Evolutionary conservation across 2,888 invertebrate genomes (phyloP).

Genomic region (Pedicia rivosa): DNA sequence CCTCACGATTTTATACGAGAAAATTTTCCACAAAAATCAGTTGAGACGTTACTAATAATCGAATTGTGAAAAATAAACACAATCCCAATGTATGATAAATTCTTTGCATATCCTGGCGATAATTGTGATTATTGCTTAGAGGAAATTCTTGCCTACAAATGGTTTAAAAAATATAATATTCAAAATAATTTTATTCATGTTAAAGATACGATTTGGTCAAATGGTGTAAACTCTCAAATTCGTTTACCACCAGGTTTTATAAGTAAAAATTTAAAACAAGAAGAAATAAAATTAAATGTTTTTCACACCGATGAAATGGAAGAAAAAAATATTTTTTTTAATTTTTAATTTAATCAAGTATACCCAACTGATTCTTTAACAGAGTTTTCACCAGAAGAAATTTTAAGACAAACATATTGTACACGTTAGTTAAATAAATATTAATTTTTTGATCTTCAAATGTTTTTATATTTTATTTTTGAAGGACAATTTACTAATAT

Average conservation of each 20-base stretch:
- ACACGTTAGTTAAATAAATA: no score
- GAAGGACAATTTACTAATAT: no score
- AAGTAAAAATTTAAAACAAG: slow-evolving; percentile 14
- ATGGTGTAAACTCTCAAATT: slow-evolving; percentile 12
- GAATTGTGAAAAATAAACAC: slow-evolving; percentile 16
- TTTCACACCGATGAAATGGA: no score
- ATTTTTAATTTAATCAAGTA: no score
- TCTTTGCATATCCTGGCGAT: slow-evolving; percentile 23
- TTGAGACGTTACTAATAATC: slow-evolving; percentile 22
- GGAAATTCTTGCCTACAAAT: slow-evolving; percentile 21
- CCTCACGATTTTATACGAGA: slow-evolving; percentile 17
- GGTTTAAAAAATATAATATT: slow-evolving; percentile 16
- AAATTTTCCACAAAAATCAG: slow-evolving; percentile 22
- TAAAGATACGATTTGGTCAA: slow-evolving; percentile 19
- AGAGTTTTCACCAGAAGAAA: no score
- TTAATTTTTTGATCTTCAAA: no score
- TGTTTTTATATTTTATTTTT: no score
- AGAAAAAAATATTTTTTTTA: no score
- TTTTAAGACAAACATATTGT: no score
- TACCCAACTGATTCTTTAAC: no score
- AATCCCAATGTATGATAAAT: slow-evolving; percentile 24
- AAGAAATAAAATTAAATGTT: no score
- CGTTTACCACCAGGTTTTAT: slow-evolving; percentile 26
- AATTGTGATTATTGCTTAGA: slow-evolving; percentile 24
- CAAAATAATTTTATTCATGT: slow-evolving; percentile 18